Percentiles rank a stretch among this genome's conserved stretches.
phyloP scores from a whole-genome alignment of 2,113 vertebrate genomes.

The Artemisiospiza belli region DNA sequence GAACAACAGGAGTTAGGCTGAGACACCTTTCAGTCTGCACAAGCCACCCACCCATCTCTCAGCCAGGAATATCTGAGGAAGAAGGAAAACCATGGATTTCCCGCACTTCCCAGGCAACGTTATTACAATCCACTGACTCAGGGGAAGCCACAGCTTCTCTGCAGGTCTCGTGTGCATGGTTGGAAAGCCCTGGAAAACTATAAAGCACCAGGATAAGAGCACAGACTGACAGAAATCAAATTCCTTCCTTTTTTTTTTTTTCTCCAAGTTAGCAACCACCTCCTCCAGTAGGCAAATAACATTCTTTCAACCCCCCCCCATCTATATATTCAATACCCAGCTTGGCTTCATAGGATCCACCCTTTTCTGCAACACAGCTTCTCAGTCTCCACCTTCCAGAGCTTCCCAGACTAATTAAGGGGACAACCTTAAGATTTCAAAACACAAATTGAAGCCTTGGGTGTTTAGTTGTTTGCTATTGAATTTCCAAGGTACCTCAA shows the following conservation, averaged over 20 bases:
- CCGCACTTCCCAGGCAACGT: not conserved
- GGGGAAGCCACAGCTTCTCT: not conserved
- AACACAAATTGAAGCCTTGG: not conserved
- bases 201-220: not conserved
- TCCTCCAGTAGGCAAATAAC: not conserved
- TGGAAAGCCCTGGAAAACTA: not conserved
- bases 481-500: not conserved
- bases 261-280: not conserved
- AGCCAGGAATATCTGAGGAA: not conserved
- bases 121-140: too few species aligned
- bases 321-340: not conserved
- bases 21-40: not conserved
- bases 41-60: not conserved
- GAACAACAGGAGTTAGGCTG: not conserved
- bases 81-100: not conserved
- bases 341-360: not conserved
- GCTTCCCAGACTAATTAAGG: not conserved
- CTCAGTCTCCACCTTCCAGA: not conserved
- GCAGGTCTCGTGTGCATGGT: accelerated
- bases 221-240: not conserved
- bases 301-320: not conserved
- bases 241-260: too few species aligned
- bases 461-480: not conserved
- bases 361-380: not conserved
- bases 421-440: not conserved